Evolutionary conservation across 2,113 vertebrate species (phyloP), one percentile per base, ranked within the genome.

Genomic region (Pterocles burchelli): DNA sequence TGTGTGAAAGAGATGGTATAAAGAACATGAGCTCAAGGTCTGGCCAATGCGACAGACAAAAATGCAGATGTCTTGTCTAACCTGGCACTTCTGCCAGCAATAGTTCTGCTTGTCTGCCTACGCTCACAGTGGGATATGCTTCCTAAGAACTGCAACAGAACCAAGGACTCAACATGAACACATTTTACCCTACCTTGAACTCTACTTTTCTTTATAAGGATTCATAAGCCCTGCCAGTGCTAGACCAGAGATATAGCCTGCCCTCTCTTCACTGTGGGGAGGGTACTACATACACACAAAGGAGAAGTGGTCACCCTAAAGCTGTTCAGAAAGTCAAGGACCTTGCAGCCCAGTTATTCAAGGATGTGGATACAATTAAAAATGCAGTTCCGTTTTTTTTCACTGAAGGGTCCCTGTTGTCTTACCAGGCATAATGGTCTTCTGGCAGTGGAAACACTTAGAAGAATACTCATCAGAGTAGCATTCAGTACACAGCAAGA

Each of bases 391-490:
- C 4, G 9, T 68, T 89, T 86, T 68, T 89, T 86, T 51, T 55
- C 76, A 79, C 28, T 0, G 1, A 38, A 77, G 17, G 15, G 22
- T 34, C 52, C 11, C 14, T 70, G 33, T 51, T 85, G 17, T 68
- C 97, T 98, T 97, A 98, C 98, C 98, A 20, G 98, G 98, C 98
- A 98, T 98, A 93, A 98, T 98, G 91, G 97, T 97, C 91, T 90
- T 98, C 95, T 97, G 98, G 97, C 98, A 98, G 78, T 98, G 97
- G 85, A 98, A 98, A 93, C 98, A 98, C 83, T 97, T 98, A 61
- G 98, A 98, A 63, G 98, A 98, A 66, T 98, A 98, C 59, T 98
- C 97, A 10, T 97, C 96, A 20, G 98, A 98, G 81, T 98, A 98
- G 52, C 98, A 98, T n/a, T 98, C 97, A 0, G 98, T 98, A 54